Base-by-base conservation (phyloP, 2,888 invertebrate species). In the Cantharis flavilabris region DNA sequence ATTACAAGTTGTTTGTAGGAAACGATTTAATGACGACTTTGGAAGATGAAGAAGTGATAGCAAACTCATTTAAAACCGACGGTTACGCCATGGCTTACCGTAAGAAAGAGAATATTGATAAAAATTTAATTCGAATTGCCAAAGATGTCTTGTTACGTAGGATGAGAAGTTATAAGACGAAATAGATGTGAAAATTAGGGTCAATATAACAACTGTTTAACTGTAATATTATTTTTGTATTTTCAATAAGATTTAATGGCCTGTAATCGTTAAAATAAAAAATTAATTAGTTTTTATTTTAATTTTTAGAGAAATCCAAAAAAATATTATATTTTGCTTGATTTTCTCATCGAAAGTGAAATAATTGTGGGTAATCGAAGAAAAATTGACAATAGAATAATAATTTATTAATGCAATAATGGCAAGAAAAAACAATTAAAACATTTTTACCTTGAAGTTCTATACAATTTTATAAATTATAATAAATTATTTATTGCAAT, bases 1-100 rank as follows among this genome's bases (percentile, higher is more conserved):
- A 49, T 49, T 49, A 49, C n/a, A 49, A 49, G 9, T 49, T 49
- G 9, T 49, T 49, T n/a, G 49, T 49, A n/a, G 49, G n/a, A n/a
- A 49, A n/a, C n/a, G 49, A 49, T 49, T 5, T 49, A 49, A 49
- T 49, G 0, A 49, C 49, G 9, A n/a, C 49, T n/a, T n/a, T n/a
- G 49, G 49, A 49, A n/a, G 49, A 49, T 7, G 49, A 49, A n/a
- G 49, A 49, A 7, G n/a, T n/a, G 7, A n/a, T 9, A 7, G n/a
- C n/a, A 49, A n/a, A n/a, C n/a, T 49, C 49, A 2, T 81, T 81
- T 73, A 78, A 79, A 75, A 62, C 70, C 11, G 81, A 81, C 62
- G 81, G 81, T 1, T 81, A 80, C 62, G 78, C 79, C 2, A 65
- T 79, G 74, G 81, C 76, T 5, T 81, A 81, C 13, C 71, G 75